Evolutionary conservation across 2,113 vertebrate genomes (phyloP), one percentile per base, ranked within the genome.

Genomic region (Etheostoma spectabile): DNA sequence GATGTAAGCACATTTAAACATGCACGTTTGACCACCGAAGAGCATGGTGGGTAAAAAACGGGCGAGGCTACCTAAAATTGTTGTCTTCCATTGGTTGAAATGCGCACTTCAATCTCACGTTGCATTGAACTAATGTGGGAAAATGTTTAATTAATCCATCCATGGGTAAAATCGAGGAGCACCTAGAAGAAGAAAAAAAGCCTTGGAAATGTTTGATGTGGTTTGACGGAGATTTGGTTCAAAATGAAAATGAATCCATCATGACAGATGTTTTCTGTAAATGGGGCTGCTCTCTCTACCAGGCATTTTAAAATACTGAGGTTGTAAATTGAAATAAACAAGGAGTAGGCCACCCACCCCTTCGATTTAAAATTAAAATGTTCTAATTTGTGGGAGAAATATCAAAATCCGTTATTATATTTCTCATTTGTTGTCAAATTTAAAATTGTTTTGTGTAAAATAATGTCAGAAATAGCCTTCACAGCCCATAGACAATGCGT

Each of bases 41-140:
- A 19, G 91, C 80, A 91, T 93, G 49, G 51, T 81, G 93, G 93
- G 91, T 85, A 91, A 66, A 3, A 63, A 8, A 5, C 14, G 1
- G 77, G 79, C 45, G 68, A 56, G 14, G 3, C 8, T 8, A 22
- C 4, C 0, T 5, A 1, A 11, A 21, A 8, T 3, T 18, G 4
- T 52, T 49, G 4, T 4, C 22, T 65, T 15, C 52, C 24, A 86
- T 85, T 88, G 78, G 82, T 24, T 16, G 24, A 8, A 49, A 3
- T 14, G 2, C 10, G 10, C 27, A 0, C 1, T 11, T 0, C 1
- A 0, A 4, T 3, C 1, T 1, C 1, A 0, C 79, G 86, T 8
- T 75, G 74, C 64, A 14, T 87, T 86, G 42, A 76, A 0, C 5
- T 2, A 6, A 45, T 59, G 18, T 67, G 12, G 62, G 79, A 14